phyloP scores from a whole-genome alignment of 1,140 invertebrate species.

The Ephestia elutella region DNA sequence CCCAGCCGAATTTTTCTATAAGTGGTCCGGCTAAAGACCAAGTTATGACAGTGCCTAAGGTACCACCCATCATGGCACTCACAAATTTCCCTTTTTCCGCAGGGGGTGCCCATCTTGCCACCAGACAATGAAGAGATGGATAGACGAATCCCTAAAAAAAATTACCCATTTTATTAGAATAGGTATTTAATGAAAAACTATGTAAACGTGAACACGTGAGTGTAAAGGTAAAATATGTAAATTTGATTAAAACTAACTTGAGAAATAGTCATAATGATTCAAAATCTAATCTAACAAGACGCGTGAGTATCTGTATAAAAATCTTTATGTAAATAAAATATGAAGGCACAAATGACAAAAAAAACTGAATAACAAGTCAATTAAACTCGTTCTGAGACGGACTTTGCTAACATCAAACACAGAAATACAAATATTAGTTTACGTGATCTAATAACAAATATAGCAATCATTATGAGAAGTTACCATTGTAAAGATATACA shows the following conservation, averaged over 20 bases:
- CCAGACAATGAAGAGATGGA: slow-evolving; percentile 81
- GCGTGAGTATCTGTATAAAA: too few relatives aligned
- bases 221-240: background rate
- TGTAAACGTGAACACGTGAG: too few relatives aligned
- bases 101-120: slow-evolving; percentile 85
- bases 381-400: background rate
- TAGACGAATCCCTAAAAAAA: slow-evolving; percentile 79
- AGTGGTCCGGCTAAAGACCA: slow-evolving; percentile 81
- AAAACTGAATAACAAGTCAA: background rate
- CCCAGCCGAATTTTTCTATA: slow-evolving; percentile 80
- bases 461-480: background rate
- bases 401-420: background rate
- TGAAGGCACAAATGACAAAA: background rate
- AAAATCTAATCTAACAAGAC: too few relatives aligned
- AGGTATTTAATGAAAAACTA: background rate
- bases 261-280: too few relatives aligned
- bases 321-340: too few relatives aligned
- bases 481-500: background rate
- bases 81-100: slow-evolving; percentile 85
- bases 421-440: background rate
- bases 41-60: slow-evolving; percentile 84
- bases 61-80: slow-evolving; percentile 83
- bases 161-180: background rate
- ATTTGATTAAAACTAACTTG: too few relatives aligned
- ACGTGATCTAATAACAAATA: background rate